Evolutionary conservation across 2,888 invertebrate genomes (phyloP).

Genomic region (Cyrtodaria siliqua): DNA sequence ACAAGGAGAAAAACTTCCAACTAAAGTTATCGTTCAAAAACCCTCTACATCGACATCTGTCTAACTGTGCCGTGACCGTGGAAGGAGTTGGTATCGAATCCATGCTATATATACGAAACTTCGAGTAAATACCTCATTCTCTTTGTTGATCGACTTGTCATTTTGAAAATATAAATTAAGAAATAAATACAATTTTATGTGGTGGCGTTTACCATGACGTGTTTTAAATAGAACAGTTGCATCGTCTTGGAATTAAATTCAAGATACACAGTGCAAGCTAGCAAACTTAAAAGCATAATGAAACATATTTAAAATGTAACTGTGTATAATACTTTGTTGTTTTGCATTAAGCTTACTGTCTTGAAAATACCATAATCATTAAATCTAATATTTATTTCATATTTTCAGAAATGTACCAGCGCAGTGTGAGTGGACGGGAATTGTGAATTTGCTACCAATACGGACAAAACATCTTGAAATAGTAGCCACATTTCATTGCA

Average conservation of each 20-base stretch:
- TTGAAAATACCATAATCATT: neutral
- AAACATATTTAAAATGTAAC: no score
- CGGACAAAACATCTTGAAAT: conserved; percentile 43
- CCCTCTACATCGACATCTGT: conserved; percentile 89
- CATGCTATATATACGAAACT: conserved; percentile 49
- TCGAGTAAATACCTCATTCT: conserved; percentile 60
- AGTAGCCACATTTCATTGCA: conserved; percentile 56
- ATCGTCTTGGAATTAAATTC: no score
- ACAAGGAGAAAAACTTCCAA: conserved; percentile 88
- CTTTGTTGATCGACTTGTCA: no score
- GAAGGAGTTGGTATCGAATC: conserved; percentile 88
- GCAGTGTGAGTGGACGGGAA: conserved; percentile 60
- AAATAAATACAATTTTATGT: no score
- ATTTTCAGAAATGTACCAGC: conserved; percentile 52
- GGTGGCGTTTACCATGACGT: no score
- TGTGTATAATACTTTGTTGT: no score
- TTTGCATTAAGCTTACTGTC: no score
- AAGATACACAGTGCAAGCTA: no score
- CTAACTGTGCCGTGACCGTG: conserved; percentile 90
- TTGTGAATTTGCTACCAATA: conserved; percentile 56
- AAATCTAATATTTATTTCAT: conserved; percentile 1
- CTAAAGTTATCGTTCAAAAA: conserved; percentile 87
- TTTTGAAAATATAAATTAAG: no score
- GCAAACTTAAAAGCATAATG: no score
- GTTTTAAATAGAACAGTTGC: no score